Evolutionary conservation across 1,140 invertebrate genomes (phyloP), one percentile per base, ranked within the genome.

Genomic region (Tribolium madens): DNA sequence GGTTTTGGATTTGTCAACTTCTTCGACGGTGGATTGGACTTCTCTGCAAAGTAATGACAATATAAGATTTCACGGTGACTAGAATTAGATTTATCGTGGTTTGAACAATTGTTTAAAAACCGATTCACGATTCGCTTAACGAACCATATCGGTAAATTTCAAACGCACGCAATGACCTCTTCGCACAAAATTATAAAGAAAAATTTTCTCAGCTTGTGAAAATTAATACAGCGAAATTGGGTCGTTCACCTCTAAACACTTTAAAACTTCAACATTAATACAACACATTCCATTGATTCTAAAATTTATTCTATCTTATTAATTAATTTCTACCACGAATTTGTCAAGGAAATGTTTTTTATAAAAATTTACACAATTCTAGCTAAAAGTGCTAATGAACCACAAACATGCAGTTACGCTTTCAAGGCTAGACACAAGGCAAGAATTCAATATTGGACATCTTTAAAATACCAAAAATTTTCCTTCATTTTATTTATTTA

Each of bases 11-110:
- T 72, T 72, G 46, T 72, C 72, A 13, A 74, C 78, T 15, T 81
- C 78, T 21, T 82, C 81, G 26, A 78, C 75, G 57, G 80, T 80
- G 21, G 79, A 60, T 79, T 82, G 77, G 48, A 76, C 77, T 31
- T 75, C 73, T 71, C 53, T 77, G 26, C 7, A 1, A 26, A 18
- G 3, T 3, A 14, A 64, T 57, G 1, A 10, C 36, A 42, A 2
- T 42, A 42, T 57, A 26, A 57, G 52, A 57, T 2, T 57, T 42
- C n/a, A 42, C 52, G 17, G 10, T n/a, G 50, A 15, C 13, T 13
- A 14, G 5, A 3, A 14, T 57, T 12, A 64, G 14, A 64, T 36
- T n/a, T n/a, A n/a, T n/a, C n/a, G n/a, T n/a, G n/a, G n/a, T 2
- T 42, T 42, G 36, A 9, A 42, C n/a, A 64, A 64, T n/a, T 33